Evolutionary conservation across 2,797 vertebrate genomes (phyloP), one percentile per base, ranked within the genome.

Genomic region (Enteromius anoplus): DNA sequence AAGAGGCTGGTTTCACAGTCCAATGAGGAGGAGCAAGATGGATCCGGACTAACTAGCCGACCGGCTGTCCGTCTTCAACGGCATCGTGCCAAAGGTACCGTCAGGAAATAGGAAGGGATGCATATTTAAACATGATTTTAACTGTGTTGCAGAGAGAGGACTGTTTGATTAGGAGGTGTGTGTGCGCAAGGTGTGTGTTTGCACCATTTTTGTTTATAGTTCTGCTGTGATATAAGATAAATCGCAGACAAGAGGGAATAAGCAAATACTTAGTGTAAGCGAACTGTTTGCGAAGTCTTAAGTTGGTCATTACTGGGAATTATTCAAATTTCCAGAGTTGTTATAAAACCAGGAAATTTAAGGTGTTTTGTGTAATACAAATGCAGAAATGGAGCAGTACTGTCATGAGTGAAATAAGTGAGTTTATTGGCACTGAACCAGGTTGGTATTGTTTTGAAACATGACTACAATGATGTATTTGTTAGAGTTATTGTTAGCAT

Each of bases 1-100:
- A 97, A 93, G 87, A 92, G 95, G 15, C 92, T 98, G 80, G 93
- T 97, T 90, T 95, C 96, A 83, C 96, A 96, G 80, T 92, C 93
- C 70, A 90, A 96, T 85, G 95, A 96, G 65, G 95, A 96, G 0
- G 93, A 92, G 64, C 89, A 84, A 5, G 87, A 85, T 40, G 88
- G 80, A 64, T 32, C 81, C 1, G 17, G 60, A 69, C 81, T 49
- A 45, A 80, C 82, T 1, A 85, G 86, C 55, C 91, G 85, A 73
- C 86, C 86, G 19, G 68, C 64, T 21, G 72, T 82, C 10, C 85
- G 87, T 51, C 86, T 87, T 88, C 90, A 89, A 73, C 89, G 88
- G 78, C 84, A 85, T 37, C 86, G 84, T 32, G 85, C 91, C 29
- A 94, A 93, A 96, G 95, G 95, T 96, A 96, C 71, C 78, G 21